phyloP scores from a whole-genome alignment of 1,140 invertebrate species.

The Homalodisca vitripennis region DNA sequence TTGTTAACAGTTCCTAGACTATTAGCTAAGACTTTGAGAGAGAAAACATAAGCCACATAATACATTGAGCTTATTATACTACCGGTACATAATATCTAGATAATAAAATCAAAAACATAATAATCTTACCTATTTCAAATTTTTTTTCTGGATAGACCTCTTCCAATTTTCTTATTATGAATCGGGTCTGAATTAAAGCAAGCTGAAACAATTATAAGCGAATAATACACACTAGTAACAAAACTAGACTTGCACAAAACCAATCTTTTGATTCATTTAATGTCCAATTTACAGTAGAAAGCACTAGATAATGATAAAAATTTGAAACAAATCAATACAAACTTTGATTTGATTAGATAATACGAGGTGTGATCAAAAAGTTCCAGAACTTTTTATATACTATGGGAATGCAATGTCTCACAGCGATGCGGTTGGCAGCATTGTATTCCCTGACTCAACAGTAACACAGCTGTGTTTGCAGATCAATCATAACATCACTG shows the following conservation, averaged over 20 bases:
- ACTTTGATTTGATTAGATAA: background rate
- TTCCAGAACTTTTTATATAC: background rate
- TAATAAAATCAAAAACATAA: background rate
- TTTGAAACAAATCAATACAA: background rate
- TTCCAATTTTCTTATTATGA: conserved; percentile 69
- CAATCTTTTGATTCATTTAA: background rate
- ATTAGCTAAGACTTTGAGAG: background rate
- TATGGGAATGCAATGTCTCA: no score
- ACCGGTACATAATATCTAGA: background rate
- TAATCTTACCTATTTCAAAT: conserved; percentile 69
- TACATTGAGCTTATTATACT: background rate
- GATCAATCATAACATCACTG: no score
- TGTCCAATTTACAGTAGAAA: background rate
- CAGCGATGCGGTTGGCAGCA: no score
- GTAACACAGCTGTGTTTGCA: no score
- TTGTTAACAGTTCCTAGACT: background rate
- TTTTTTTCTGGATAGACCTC: conserved; percentile 63
- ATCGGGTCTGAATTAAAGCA: conserved; percentile 73
- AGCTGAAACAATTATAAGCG: conserved; percentile 57
- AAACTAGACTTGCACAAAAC: background rate
- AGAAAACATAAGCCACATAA: background rate
- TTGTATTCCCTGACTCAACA: no score
- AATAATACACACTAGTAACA: no score
- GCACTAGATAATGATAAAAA: background rate
- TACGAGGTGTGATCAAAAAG: background rate